Evolutionary conservation across 1,140 invertebrate species (phyloP), one percentile per base, ranked within the genome.

Genomic region (Temnothorax curvispinosus): DNA sequence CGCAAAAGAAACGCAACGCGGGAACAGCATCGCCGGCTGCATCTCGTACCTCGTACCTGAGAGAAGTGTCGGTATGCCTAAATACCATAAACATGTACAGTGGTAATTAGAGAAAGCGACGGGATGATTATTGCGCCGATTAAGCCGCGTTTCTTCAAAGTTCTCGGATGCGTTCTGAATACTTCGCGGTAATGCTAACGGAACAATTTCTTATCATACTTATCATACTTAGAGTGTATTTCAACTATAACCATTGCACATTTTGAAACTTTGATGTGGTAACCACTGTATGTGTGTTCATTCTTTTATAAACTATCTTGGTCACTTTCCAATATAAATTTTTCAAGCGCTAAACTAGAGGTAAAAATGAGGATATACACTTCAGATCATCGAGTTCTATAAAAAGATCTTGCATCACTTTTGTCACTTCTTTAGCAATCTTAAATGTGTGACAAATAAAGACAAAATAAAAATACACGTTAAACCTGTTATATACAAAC

Each of bases 81-180:
- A 77, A 58, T 69, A 77, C 13, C 62, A 32, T 85, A 87, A 90
- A 89, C 74, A 90, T 72, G 88, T 67, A 58, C 18, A 56, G 58
- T 52, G 85, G 58, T 84, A 74, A 90, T 87, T 78, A 88, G 64
- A 64, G 77, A 56, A 67, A 84, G 84, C 35, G 44, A 87, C 41
- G 38, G 3, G 77, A 85, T 89, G 75, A 89, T 87, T 89, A 89
- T 86, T 56, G 74, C 58, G 50, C 27, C 65, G 52, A 82, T 82
- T 82, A 58, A 82, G 21, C 11, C 21, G 52, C 54, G 41, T 54
- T 71, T 81, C 11, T 15, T 56, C 21, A 3, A 9, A 69, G 21
- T n/a, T 54, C 47, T 44, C 35, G 41, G 6, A 72, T 21, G 27
- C 52, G 50, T 27, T 47, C 7, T 47, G 41, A 82, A 82, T 71